Percentiles rank a stretch among this genome's conserved stretches.
phyloP scores from a whole-genome alignment of 2,888 invertebrate species.

The Aromia moschata region DNA sequence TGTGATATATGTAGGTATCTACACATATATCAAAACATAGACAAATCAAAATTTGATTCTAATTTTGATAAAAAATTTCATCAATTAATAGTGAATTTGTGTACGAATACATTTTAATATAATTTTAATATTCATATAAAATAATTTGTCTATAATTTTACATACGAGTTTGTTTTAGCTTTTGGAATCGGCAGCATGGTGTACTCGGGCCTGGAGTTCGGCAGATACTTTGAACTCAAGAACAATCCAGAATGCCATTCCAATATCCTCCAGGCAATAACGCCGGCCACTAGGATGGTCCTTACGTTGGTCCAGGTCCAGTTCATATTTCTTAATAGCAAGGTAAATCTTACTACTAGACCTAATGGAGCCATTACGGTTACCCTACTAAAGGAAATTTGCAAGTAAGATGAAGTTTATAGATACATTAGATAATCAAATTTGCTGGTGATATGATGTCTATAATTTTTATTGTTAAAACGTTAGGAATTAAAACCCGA shows the following conservation, averaged over 20 bases:
- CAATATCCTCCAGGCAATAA: conserved; percentile 87
- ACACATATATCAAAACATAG: too few relatives aligned
- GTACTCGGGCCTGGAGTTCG: conserved; percentile 94
- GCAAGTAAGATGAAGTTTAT: not conserved
- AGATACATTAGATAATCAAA: too few relatives aligned
- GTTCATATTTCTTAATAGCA: conserved; percentile 96
- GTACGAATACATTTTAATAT: too few relatives aligned
- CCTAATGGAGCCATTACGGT: not conserved
- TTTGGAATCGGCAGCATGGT: conserved; percentile 99
- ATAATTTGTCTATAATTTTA: too few relatives aligned
- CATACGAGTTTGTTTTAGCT: conserved; percentile 74
- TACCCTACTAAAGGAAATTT: not conserved
- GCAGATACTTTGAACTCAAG: conserved; percentile 93
- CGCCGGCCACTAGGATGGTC: conserved; percentile 91
- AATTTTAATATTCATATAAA: too few relatives aligned
- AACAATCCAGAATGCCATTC: conserved; percentile 86
- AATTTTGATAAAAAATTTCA: too few relatives aligned
- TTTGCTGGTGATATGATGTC: too few relatives aligned
- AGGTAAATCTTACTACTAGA: conserved; percentile 68
- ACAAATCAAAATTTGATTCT: too few relatives aligned
- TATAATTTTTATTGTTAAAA: too few relatives aligned
- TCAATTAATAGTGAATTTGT: too few relatives aligned
- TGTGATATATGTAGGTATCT: too few relatives aligned
- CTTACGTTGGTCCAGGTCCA: conserved; percentile 99
- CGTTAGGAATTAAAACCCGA: too few relatives aligned